These are phyloP conservation scores for Speoplatyrhinus poulsoni DNA, from an alignment of 2,113 vertebrate species.

Conservation along the genomic window DNA sequence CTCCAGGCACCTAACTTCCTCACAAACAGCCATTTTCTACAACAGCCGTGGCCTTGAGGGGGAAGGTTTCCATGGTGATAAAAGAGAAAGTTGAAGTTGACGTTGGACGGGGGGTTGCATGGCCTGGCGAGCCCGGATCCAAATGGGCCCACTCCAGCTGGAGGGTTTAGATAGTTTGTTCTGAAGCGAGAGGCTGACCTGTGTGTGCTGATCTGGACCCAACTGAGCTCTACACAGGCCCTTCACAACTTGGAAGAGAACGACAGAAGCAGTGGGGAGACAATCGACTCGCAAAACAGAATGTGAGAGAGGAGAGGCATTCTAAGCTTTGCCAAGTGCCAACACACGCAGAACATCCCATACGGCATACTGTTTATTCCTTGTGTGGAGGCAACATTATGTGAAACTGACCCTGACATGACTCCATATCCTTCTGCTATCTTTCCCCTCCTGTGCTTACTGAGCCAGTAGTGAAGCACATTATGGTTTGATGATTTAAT, in stretches of 20 bases:
- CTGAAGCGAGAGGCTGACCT: constrained; percentile 24
- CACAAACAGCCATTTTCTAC: constrained; percentile 44
- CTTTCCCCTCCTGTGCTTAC: neutral
- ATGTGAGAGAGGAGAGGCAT: neutral
- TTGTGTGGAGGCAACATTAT: neutral
- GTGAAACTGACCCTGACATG: neutral
- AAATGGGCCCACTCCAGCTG: constrained; percentile 56
- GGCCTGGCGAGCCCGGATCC: constrained; percentile 26
- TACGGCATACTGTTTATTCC: neutral
- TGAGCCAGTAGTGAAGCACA: neutral
- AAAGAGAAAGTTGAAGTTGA: constrained; percentile 36
- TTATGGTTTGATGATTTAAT: constrained; percentile 21
- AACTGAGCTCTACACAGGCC: constrained; percentile 7
- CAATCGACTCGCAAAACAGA: neutral
- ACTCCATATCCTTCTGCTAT: neutral
- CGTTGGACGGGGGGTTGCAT: constrained; percentile 16
- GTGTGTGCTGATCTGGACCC: neutral
- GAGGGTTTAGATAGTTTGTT: constrained; percentile 43
- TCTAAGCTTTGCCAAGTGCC: no score
- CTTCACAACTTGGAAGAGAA: neutral
- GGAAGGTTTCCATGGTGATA: constrained; percentile 58
- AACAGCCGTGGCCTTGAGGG: constrained; percentile 27
- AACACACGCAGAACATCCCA: neutral
- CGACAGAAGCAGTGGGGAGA: neutral
- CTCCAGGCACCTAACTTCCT: constrained; percentile 41